Conservation (phyloP, 2,797 vertebrate species). For the Tapera naevia region DNA sequence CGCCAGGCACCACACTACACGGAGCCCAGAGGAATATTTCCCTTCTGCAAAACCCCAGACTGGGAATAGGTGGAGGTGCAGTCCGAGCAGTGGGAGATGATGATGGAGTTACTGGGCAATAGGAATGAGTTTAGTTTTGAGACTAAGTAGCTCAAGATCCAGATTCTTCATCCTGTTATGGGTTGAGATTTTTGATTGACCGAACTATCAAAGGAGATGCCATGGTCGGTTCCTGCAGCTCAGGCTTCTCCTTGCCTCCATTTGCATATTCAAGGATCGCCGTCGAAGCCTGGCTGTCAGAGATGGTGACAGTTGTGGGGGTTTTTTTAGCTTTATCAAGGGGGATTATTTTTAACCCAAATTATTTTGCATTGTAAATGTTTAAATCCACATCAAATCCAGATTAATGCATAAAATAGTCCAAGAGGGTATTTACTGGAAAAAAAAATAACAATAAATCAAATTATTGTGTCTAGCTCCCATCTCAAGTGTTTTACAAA, state of each 20-base stretch:
- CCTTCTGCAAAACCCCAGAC: neutral
- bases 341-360: conserved; percentile 91
- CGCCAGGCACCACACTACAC: fast-evolving
- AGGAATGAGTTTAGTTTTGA: neutral
- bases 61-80: fast-evolving
- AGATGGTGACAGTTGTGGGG: conserved; percentile 73
- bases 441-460: conserved; percentile 64
- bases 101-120: fast-evolving
- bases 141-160: neutral
- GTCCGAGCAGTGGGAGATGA: fast-evolving
- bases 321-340: conserved; percentile 77
- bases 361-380: conserved; percentile 99
- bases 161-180: neutral
- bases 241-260: conserved; percentile 8
- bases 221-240: neutral
- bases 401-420: conserved; percentile 94
- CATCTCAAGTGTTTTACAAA: conserved; percentile 64
- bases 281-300: conserved; percentile 60
- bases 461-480: conserved; percentile 68
- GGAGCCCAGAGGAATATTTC: fast-evolving
- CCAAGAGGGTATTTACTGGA: conserved; percentile 78
- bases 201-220: neutral
- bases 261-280: conserved; percentile 70
- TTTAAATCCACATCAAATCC: conserved; percentile 97
- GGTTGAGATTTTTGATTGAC: neutral